phyloP scores from a whole-genome alignment of 2,888 invertebrate species.

The Thumatha senex region DNA sequence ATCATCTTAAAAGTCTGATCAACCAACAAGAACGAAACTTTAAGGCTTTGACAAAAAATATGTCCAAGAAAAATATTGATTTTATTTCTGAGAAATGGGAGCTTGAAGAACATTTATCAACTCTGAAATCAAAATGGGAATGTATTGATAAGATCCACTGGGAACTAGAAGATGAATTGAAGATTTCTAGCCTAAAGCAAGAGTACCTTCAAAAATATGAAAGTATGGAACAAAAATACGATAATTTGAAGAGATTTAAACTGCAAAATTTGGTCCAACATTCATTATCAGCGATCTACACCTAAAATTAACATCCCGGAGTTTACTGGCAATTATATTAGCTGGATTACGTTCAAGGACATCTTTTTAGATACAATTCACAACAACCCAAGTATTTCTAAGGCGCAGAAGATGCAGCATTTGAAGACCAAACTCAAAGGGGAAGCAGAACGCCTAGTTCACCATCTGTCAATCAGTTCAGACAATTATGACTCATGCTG shows the following conservation, averaged over 20 bases:
- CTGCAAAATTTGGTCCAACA: neutral
- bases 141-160: neutral
- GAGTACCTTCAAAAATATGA: too few species aligned
- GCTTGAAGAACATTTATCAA: neutral
- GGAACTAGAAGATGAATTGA: too few species aligned
- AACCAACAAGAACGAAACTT: neutral
- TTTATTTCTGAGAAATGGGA: neutral
- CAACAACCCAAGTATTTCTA: neutral
- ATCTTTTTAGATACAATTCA: neutral
- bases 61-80: too few species aligned
- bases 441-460: neutral
- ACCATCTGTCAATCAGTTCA: neutral
- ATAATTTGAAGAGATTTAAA: neutral
- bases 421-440: neutral
- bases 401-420: slow-evolving; percentile 1
- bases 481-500: neutral
- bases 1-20: neutral
- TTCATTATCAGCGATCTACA: neutral
- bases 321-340: neutral
- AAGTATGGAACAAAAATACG: neutral
- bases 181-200: too few species aligned
- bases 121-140: neutral
- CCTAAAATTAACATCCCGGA: neutral
- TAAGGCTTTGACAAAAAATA: neutral
- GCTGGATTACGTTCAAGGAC: neutral